Base-by-base conservation (phyloP, 2,888 invertebrate genomes). In the Noctua fimbriata region DNA sequence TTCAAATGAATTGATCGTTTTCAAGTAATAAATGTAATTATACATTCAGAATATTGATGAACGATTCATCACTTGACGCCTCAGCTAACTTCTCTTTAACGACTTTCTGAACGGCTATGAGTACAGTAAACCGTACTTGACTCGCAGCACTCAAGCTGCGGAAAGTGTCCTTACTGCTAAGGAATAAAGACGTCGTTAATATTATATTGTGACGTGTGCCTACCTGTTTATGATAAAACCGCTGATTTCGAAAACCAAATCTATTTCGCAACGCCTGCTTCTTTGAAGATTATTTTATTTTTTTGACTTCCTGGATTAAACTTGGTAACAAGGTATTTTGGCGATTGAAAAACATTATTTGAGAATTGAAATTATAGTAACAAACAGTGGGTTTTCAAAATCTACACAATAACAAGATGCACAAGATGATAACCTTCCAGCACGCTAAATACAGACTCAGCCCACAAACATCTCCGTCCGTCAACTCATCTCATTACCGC, bases 1-100 rank as follows among this genome's bases (percentile, higher is more conserved):
- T 83, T 36, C 32, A 21, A 63, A 79, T 85, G 65, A 85, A 83
- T 81, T 70, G 81, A 81, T 85, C 67, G 81, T 70, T 88, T 79
- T 70, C 72, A 69, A 83, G 79, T 79, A 65, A 73, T 81, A 76
- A 79, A 76, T 65, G 85, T 88, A 87, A 89, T 91, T 88, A 91
- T 87, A 83, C 82, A 79, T 78, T 86, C 87, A 88, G 91, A 89
- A 90, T 91, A 90, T 90, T 88, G 88, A 91, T 90, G 91, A 90
- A 76, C 76, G 77, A 78, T 58, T 79, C 78, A 70, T 73, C 82
- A 81, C 79, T 78, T 63, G 85, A 72, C 66, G 81, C 79, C 65
- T 79, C 72, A n/a, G 60, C 79, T 81, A 87, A 83, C 84, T 87
- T 55, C 67, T 75, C 65, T 82, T 87, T 84, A 85, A 87, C 72